Base-by-base conservation (phyloP, 2,888 invertebrate species). In the Mycogona germanica region DNA sequence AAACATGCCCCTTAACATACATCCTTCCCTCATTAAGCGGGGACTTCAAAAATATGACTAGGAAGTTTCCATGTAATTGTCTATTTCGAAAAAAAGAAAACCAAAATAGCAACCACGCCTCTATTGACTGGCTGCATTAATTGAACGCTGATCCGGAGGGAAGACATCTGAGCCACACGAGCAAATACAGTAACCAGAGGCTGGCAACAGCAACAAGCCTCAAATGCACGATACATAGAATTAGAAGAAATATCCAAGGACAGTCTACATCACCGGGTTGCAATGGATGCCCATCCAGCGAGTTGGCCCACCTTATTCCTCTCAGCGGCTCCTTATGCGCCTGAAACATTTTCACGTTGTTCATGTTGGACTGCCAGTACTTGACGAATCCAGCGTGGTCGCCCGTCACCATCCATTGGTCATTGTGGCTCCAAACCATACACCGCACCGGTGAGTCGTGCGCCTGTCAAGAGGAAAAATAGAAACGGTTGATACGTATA, bases 351-450 rank as follows among this genome's bases (percentile, higher is more conserved):
- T 98, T 97, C 55, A 99, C 98, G 76, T 98, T 98, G 77, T 99
- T 99, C 98, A 99, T 99, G 74, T 99, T 99, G 64, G 95, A 92
- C 77, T 99, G 98, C 98, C 98, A 99, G 75, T 99, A 99, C 69
- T 99, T 99, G 60, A 99, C 92, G 71, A 89, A 98, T 57, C 98
- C 98, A 50, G 87, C 85, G 70, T 97, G 96, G 74, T 99, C 98
- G 23, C 92, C 98, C 0, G 97, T 97, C 57, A 98, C 88, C 93
- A 99, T 95, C 98, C 98, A 99, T 64, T 87, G 87, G 74, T 97
- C 97, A 66, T 93, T 96, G 73, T 96, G 93, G 51, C 95, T 95
- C 98, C 98, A 99, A 45, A 92, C 87, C 96, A 99, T 96, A 53
- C 96, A 91, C 60, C 98, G 78, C n/a, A 98, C 96, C 12, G 97